Evolutionary conservation across 2,113 vertebrate species (phyloP).

Genomic region (Charadrius vociferus): DNA sequence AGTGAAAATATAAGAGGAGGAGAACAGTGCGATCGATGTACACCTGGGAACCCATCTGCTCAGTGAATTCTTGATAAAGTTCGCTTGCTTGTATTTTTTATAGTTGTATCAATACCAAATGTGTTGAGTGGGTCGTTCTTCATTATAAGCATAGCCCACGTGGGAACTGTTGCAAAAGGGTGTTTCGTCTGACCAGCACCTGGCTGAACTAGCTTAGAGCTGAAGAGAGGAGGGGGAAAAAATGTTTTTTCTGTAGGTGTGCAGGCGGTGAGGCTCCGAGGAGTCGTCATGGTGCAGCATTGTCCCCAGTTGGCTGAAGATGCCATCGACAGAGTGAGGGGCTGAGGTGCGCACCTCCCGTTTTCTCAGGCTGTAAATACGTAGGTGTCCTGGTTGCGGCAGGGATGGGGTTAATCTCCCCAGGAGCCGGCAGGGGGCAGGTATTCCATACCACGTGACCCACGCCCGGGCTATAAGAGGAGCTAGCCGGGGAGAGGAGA

Average conservation of each 20-base stretch:
- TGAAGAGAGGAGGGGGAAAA: neutral
- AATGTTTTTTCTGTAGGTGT: neutral
- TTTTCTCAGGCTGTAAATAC: neutral
- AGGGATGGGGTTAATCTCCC: no score
- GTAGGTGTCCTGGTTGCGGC: no score
- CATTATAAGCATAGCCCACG: neutral
- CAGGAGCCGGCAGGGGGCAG: no score
- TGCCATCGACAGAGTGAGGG: neutral
- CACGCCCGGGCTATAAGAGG: no score
- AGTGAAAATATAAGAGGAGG: neutral
- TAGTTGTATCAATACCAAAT: neutral
- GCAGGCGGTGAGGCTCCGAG: neutral
- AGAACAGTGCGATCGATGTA: neutral
- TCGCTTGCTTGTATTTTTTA: neutral
- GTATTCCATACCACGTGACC: no score
- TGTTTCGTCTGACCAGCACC: neutral
- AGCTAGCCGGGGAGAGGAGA: no score
- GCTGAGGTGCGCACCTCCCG: accelerated
- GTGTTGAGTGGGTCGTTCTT: neutral
- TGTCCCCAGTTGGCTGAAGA: neutral
- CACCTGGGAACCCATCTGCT: neutral
- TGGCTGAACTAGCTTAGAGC: neutral
- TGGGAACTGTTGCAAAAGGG: neutral
- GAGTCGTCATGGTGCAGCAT: accelerated
- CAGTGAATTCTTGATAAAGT: neutral